A percentile compares a stretch with the other conserved stretches of the same genome.
Evolutionary conservation across 2,113 vertebrate genomes (phyloP).

Genomic region (Hippopotamus amphibius): DNA sequence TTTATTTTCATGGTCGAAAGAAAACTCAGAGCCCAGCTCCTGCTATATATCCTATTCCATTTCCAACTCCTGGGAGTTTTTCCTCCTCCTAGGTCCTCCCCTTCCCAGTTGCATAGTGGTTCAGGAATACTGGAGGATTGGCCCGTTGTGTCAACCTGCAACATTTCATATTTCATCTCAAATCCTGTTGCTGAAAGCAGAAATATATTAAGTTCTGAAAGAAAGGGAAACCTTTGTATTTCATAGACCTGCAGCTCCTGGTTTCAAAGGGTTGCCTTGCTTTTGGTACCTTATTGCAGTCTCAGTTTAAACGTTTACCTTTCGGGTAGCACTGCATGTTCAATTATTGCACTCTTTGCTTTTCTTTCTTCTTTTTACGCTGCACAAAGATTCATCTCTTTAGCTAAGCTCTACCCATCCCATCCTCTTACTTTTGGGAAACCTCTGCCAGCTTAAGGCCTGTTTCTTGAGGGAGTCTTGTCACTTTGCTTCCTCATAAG

Average conservation of each 20-base stretch:
- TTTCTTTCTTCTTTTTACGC: background rate
- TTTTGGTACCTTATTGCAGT: background rate
- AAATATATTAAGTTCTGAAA: conserved; percentile 2
- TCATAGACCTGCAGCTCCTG: background rate
- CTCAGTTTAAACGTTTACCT: background rate
- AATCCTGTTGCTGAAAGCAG: background rate
- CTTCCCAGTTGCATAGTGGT: background rate
- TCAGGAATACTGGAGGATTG: background rate
- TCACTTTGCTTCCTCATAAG: background rate
- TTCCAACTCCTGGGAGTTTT: background rate
- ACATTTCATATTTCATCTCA: background rate
- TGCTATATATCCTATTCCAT: background rate
- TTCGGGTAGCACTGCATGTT: background rate
- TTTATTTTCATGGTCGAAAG: conserved; percentile 27
- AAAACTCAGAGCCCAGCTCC: background rate
- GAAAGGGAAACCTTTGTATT: background rate
- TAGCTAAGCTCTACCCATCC: background rate
- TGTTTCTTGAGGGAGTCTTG: background rate
- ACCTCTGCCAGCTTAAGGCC: background rate
- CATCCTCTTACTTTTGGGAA: background rate
- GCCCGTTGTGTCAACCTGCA: background rate
- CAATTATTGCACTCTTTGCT: background rate
- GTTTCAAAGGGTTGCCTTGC: background rate
- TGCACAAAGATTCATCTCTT: background rate
- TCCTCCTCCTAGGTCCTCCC: background rate